Conservation (phyloP, 1,140 invertebrate species). For the Drosophila chauvacae region DNA sequence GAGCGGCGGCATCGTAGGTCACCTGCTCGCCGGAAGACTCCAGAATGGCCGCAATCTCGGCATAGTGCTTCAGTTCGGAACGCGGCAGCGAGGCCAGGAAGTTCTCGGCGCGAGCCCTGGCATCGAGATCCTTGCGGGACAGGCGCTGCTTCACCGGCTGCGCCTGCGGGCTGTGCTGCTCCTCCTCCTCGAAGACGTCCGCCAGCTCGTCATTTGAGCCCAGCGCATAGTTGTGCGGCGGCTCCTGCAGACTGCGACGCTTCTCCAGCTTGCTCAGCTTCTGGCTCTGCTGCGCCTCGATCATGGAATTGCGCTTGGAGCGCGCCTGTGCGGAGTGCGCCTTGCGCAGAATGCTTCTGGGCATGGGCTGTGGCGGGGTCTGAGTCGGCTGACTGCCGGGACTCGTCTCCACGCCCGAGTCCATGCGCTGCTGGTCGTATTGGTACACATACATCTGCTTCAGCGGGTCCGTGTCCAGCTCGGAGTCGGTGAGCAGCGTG, state of each 20-base stretch:
- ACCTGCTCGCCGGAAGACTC: constrained; percentile 88
- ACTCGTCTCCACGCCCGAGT: constrained; percentile 72
- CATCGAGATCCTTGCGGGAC: constrained; percentile 85
- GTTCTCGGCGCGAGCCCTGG: constrained; percentile 74
- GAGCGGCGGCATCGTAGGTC: constrained; percentile 88
- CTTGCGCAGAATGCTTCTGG: constrained; percentile 83
- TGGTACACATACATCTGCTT: constrained; percentile 90
- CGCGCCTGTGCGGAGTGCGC: constrained; percentile 80
- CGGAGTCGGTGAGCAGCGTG: constrained; percentile 91
- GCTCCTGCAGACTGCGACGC: constrained; percentile 89
- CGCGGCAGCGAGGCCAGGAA: constrained; percentile 79
- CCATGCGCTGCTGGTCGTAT: constrained; percentile 88
- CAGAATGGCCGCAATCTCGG: constrained; percentile 88
- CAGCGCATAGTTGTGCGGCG: constrained; percentile 88
- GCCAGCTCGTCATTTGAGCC: constrained; percentile 85
- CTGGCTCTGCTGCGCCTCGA: constrained; percentile 88
- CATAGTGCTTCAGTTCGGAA: constrained; percentile 84
- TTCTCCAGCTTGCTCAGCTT: constrained; percentile 87
- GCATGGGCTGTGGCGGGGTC: constrained; percentile 86
- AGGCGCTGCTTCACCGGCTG: constrained; percentile 85
- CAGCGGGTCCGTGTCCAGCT: constrained; percentile 86
- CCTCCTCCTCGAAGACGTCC: constrained; percentile 87
- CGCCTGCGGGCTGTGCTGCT: constrained; percentile 73
- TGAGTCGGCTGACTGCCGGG: constrained; percentile 45
- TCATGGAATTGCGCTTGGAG: constrained; percentile 91